Evolutionary conservation across 2,797 vertebrate genomes (phyloP).

Genomic region (Crocidura indochinensis): DNA sequence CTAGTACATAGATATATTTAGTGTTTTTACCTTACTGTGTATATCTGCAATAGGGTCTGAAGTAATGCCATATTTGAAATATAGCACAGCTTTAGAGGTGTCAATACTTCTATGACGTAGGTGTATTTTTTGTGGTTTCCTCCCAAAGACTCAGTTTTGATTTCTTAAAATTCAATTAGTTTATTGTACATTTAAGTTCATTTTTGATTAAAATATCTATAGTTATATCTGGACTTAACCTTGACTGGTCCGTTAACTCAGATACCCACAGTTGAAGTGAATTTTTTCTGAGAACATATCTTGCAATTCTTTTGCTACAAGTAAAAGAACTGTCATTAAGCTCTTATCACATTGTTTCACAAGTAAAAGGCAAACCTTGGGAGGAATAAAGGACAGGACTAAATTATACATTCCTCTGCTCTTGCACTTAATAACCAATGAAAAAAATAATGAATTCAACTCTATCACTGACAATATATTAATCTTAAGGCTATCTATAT

Average conservation of each 20-base stretch:
- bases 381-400: background rate
- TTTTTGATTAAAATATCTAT: slow-evolving; percentile 37
- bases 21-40: too few relatives aligned
- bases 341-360: background rate
- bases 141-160: background rate
- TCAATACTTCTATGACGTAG: background rate
- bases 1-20: too few relatives aligned
- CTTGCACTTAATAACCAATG: background rate
- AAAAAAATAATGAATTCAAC: background rate
- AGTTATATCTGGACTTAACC: background rate
- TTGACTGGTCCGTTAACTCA: background rate
- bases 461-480: too few relatives aligned
- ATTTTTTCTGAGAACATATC: background rate
- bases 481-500: too few relatives aligned
- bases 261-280: background rate
- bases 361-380: background rate
- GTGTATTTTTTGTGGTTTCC: background rate
- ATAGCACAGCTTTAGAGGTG: too few relatives aligned
- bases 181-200: background rate
- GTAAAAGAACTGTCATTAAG: background rate
- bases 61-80: too few relatives aligned
- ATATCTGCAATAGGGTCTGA: too few relatives aligned
- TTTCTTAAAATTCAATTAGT: background rate
- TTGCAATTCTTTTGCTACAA: background rate
- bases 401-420: background rate